Base-by-base conservation (phyloP, 2,113 vertebrate genomes). In the Nyctereutes procyonoides region DNA sequence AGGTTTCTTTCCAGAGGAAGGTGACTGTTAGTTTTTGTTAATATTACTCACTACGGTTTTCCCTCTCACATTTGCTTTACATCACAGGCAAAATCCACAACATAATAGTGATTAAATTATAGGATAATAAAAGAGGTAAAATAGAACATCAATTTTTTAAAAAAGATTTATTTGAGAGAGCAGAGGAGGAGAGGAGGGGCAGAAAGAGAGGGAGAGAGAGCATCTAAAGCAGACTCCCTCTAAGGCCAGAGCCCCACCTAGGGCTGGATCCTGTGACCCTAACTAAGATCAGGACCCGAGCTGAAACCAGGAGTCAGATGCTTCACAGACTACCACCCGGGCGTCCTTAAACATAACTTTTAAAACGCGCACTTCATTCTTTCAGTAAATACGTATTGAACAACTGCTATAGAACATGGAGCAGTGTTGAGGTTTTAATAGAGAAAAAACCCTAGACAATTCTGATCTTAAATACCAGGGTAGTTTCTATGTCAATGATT, bases 41-140 rank as follows among this genome's bases (percentile, higher is more conserved):
- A 12, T 19, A 32, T 35, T 58, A 82, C 15, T 95, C 55, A 74
- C n/a, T 96, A 95, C 26, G 67, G 43, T 65, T 56, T 62, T 19
- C 8, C 35, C 11, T 19, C 12, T 88, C 30, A 28, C 53, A 51
- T 35, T 90, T 74, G 60, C 32, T 11, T 96, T 51, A 63, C 62
- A 17, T 51, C 48, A 67, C 2, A 85, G 71, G 76, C 74, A 88
- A 92, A 74, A 88, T 71, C 32, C 35, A 10, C 24, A 93, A 30
- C 7, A 62, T 8, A 80, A 67, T 38, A 79, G 56, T 6, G 58
- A 32, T 20, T 12, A 80, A 93, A 74, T 71, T 38, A 77, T 2
- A 90, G 43, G 43, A 79, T 86, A 60, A 83, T n/a, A 63, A 62
- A 93, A 93, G 69, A 80, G 48, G 16, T 93, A 55, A 88, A 88